Conservation (phyloP, 2,888 invertebrate genomes). For the Clivina fossor region DNA sequence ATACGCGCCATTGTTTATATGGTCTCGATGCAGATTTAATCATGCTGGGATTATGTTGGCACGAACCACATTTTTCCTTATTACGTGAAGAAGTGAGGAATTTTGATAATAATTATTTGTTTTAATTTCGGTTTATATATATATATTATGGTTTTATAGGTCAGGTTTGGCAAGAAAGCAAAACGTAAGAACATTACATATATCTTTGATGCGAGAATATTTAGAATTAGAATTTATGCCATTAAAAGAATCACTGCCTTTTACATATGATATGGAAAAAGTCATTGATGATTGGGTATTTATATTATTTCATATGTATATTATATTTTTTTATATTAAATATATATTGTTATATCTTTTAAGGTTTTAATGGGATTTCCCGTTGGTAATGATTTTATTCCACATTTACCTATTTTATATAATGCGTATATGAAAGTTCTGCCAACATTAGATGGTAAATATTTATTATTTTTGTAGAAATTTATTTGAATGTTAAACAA, state of each 20-base stretch:
- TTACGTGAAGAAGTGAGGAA: constrained; percentile 83
- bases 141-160: constrained; percentile 52
- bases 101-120: background rate
- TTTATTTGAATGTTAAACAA: too few species aligned
- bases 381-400: constrained; percentile 98
- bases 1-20: constrained; percentile 94
- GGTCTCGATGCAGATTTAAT: constrained; percentile 97
- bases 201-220: constrained; percentile 90
- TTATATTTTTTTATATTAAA: too few species aligned
- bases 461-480: background rate
- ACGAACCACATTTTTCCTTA: constrained; percentile 93
- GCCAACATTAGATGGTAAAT: constrained; percentile 80
- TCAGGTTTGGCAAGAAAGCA: constrained; percentile 72
- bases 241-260: constrained; percentile 67
- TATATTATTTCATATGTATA: too few species aligned
- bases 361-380: constrained; percentile 90
- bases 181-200: constrained; percentile 77
- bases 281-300: constrained; percentile 97
- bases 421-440: constrained; percentile 84
- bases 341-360: constrained; percentile 35
- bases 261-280: constrained; percentile 82
- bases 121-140: background rate
- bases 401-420: constrained; percentile 88
- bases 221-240: constrained; percentile 84
- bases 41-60: constrained; percentile 93